Evolutionary conservation across 2,888 invertebrate species (phyloP).

Genomic region (Diarsia dahlii): DNA sequence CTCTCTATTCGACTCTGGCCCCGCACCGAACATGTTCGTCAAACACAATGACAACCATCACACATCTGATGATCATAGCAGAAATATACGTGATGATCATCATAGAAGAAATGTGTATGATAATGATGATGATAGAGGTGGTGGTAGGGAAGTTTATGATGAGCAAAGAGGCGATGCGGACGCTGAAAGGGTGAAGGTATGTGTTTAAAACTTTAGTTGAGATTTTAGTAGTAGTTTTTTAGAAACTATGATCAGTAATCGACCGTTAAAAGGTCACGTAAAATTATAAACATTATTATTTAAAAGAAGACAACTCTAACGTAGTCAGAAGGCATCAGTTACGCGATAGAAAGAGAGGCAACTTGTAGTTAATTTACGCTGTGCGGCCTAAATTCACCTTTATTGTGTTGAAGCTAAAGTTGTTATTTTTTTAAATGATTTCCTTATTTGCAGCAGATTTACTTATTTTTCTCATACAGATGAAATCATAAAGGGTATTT

Average conservation of each 20-base stretch:
- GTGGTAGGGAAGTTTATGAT: not conserved
- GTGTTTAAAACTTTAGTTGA: not conserved
- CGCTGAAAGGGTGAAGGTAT: slow-evolving; percentile 23
- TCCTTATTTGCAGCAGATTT: too few relatives aligned
- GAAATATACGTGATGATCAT: slow-evolving; percentile 8
- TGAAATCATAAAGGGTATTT: not conserved
- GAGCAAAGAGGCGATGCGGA: not conserved
- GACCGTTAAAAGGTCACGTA: not conserved
- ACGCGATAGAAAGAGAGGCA: too few relatives aligned
- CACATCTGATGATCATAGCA: slow-evolving; percentile 1
- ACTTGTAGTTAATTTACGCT: too few relatives aligned
- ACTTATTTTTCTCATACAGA: not conserved
- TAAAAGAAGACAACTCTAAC: too few relatives aligned
- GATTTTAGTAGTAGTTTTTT: not conserved
- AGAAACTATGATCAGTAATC: not conserved
- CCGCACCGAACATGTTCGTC: slow-evolving; percentile 73
- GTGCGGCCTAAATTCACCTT: too few relatives aligned
- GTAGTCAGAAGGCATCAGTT: too few relatives aligned
- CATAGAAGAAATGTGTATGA: not conserved
- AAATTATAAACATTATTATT: too few relatives aligned
- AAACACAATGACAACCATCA: slow-evolving; percentile 15
- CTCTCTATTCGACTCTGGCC: slow-evolving; percentile 71
- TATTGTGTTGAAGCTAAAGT: too few relatives aligned
- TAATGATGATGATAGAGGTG: not conserved
- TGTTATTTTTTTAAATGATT: too few relatives aligned